phyloP scores from a whole-genome alignment of 2,113 vertebrate genomes.

The Urocynchramus pylzowi region DNA sequence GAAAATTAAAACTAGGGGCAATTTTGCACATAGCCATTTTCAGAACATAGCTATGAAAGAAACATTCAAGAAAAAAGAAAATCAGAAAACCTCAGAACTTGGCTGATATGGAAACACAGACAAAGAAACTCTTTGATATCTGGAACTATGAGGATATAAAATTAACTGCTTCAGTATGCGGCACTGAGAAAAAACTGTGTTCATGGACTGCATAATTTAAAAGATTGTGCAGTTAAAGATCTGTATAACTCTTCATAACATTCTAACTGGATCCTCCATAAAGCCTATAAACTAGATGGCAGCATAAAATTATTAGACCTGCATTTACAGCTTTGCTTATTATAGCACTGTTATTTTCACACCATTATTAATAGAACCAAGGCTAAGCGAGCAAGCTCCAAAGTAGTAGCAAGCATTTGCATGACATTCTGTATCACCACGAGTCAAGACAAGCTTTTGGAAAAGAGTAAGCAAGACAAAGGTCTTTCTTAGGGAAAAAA shows the following conservation, averaged over 20 bases:
- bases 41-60: not conserved
- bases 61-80: not conserved
- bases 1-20: not conserved
- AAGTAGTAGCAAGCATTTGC: not conserved
- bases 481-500: not conserved
- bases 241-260: not conserved
- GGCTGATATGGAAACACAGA: not conserved
- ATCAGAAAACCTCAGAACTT: not conserved
- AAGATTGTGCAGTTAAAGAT: conserved; percentile 36
- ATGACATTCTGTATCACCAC: not conserved
- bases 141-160: not conserved
- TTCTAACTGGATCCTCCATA: conserved; percentile 2
- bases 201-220: conserved; percentile 38
- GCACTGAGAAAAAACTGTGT: not conserved
- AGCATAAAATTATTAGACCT: conserved; percentile 18
- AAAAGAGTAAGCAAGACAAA: conserved; percentile 9
- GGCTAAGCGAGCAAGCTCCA: not conserved
- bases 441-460: not conserved
- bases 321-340: conserved; percentile 14
- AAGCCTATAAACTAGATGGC: conserved; percentile 21
- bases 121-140: conserved; percentile 6
- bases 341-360: conserved; percentile 11
- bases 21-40: not conserved
- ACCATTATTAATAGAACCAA: not conserved
- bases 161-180: not conserved